Evolutionary conservation across 2,888 invertebrate genomes (phyloP), one percentile per base, ranked within the genome.

Genomic region (Melitaea athalia): DNA sequence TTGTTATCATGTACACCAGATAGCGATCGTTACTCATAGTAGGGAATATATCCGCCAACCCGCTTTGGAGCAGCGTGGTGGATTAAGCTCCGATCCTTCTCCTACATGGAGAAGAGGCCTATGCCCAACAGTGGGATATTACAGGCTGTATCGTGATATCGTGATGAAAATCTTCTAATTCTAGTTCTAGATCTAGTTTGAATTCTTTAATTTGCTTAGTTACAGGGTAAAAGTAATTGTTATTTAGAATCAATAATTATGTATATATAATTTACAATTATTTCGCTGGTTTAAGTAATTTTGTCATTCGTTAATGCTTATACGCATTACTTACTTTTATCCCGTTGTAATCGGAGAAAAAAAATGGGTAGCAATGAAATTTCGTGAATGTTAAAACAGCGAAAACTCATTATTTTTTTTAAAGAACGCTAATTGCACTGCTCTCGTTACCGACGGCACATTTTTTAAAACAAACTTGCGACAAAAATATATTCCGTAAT

Each of bases 361-460:
- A 66, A 66, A 71, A 69, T 71, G 69, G 63, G 63, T 52, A 69
- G 66, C 69, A 71, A 69, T 71, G 71, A 71, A 71, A 71, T 60
- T 69, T 69, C 63, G 63, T 61, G 70, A 67, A 72, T 68, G 70
- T 72, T 61, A 72, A 72, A 70, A 60, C 72, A 68, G 69, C 68
- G 72, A 67, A 72, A 71, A 72, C 63, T 74, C 72, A 69, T 69
- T 71, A 71, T 71, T 69, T 73, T 72, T 71, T 71, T 59, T 49
- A 49, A 72, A 72, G 62, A 70, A 75, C 68, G 72, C 76, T 76
- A 76, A 76, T 76, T 76, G 75, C 75, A 65, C 69, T 67, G 74
- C 73, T 73, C 76, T 75, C 72, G 75, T 76, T 76, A 74, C 69
- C 61, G 69, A 69, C 74, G 76, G 71, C 71, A 69, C 67, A 67